Percentiles rank a stretch among this genome's conserved stretches.
Conservation (phyloP, 2,888 invertebrate species). For the Automeris io region DNA sequence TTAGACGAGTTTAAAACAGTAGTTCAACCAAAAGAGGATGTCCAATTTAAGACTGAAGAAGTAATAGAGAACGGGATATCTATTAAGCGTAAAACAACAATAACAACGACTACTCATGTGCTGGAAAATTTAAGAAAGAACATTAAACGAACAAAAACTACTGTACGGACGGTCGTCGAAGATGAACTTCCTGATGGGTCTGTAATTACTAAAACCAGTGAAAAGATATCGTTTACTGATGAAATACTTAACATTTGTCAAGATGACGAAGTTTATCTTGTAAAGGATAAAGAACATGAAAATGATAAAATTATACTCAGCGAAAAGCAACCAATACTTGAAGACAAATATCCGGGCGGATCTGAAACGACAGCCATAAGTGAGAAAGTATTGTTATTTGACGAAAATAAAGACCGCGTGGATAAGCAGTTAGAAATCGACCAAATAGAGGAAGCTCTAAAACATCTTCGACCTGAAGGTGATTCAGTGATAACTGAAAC, state of each 20-base stretch:
- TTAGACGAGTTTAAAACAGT: constrained; percentile 34
- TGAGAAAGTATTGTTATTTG: constrained; percentile 13
- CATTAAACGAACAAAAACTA: constrained; percentile 47
- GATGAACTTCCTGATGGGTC: constrained; percentile 64
- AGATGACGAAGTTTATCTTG: neutral
- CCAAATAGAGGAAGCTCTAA: neutral
- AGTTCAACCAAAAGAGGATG: constrained; percentile 39
- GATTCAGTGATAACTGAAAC: constrained; percentile 5
- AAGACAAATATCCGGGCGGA: constrained; percentile 10
- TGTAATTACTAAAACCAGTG: constrained; percentile 52
- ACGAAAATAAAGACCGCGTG: neutral
- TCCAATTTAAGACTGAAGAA: constrained; percentile 32
- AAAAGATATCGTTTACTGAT: constrained; percentile 53
- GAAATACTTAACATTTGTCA: constrained; percentile 23
- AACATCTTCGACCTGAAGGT: constrained; percentile 5
- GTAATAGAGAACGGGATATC: constrained; percentile 39
- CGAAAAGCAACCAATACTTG: too few relatives aligned
- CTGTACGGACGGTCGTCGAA: constrained; percentile 45
- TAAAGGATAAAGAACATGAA: neutral
- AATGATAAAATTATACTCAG: too few relatives aligned
- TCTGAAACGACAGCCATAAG: constrained; percentile 14
- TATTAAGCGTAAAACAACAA: constrained; percentile 49
- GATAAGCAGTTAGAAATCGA: neutral
- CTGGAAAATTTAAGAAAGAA: constrained; percentile 32
- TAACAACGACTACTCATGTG: constrained; percentile 40